phyloP scores from a whole-genome alignment of 2,797 vertebrate species.

The Adrianichthys oophorus region DNA sequence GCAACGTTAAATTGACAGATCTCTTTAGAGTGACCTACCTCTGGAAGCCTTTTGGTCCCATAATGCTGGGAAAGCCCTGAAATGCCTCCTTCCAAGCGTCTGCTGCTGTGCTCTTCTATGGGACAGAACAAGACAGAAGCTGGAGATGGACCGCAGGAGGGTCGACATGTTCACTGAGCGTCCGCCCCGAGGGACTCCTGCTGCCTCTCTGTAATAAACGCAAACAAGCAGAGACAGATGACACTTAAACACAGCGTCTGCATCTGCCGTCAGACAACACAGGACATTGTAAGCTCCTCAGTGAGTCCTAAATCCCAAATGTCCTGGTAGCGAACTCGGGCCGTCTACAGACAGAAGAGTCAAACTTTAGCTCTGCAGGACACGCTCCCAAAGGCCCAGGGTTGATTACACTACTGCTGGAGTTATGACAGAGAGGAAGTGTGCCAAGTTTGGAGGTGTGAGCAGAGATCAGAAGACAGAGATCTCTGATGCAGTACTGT shows the following conservation, averaged over 20 bases:
- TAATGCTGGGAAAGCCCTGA: slow-evolving; percentile 76
- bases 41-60: slow-evolving; percentile 74
- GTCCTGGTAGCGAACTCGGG: slow-evolving; percentile 32
- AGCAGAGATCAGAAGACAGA: slow-evolving; percentile 16
- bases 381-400: slow-evolving; percentile 35
- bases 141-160: slow-evolving; percentile 72
- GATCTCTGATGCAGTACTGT: slow-evolving; percentile 13
- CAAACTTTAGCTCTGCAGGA: slow-evolving; percentile 66
- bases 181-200: slow-evolving; percentile 42
- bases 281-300: slow-evolving; percentile 37
- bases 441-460: slow-evolving; percentile 61
- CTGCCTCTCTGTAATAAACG: slow-evolving; percentile 51
- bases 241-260: slow-evolving; percentile 27
- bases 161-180: slow-evolving; percentile 70
- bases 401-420: slow-evolving; percentile 56
- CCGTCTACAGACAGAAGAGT: slow-evolving; percentile 57
- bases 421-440: slow-evolving; percentile 56
- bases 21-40: slow-evolving; percentile 65
- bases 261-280: slow-evolving; percentile 36
- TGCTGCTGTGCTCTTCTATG: slow-evolving; percentile 57
- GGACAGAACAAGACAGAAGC: slow-evolving; percentile 63
- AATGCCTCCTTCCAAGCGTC: slow-evolving; percentile 64
- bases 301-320: slow-evolving; percentile 29
- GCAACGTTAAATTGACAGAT: slow-evolving; percentile 5
- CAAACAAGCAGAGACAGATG: slow-evolving; percentile 30